Evolutionary conservation across 2,113 vertebrate species (phyloP).

Genomic region (Columba livia): DNA sequence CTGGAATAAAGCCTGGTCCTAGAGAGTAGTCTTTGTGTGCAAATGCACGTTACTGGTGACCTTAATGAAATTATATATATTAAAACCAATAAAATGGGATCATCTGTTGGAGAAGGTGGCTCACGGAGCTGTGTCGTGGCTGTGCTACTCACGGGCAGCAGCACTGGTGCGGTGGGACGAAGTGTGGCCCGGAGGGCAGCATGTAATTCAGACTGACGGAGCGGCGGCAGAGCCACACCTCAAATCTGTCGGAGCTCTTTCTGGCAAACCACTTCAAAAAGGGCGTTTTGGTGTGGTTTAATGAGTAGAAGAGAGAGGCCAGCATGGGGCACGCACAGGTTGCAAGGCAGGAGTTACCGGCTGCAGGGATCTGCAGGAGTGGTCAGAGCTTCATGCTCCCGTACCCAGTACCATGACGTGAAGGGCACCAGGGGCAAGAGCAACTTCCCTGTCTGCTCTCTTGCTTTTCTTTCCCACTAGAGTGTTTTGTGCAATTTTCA

Average conservation of each 20-base stretch:
- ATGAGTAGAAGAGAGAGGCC: background rate
- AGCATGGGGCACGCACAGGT: background rate
- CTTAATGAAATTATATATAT: background rate
- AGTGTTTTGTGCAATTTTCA: background rate
- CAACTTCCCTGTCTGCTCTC: background rate
- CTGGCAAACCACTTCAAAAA: background rate
- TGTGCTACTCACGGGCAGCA: background rate
- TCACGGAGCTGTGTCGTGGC: accelerated
- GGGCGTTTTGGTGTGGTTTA: background rate
- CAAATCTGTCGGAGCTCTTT: background rate
- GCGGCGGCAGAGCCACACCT: background rate
- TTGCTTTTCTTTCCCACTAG: background rate
- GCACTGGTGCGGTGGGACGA: background rate
- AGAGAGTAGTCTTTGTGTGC: background rate
- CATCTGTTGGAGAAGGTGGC: background rate
- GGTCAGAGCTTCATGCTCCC: background rate
- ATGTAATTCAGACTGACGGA: background rate
- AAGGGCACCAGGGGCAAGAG: background rate
- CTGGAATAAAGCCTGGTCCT: background rate
- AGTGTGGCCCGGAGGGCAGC: background rate
- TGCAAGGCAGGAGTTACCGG: background rate
- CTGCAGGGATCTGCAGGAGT: background rate
- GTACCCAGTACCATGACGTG: background rate
- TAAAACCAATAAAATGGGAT: background rate
- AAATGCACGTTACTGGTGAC: background rate